phyloP scores from a whole-genome alignment of 1,140 invertebrate genomes.

The Saccostrea cuccullata region DNA sequence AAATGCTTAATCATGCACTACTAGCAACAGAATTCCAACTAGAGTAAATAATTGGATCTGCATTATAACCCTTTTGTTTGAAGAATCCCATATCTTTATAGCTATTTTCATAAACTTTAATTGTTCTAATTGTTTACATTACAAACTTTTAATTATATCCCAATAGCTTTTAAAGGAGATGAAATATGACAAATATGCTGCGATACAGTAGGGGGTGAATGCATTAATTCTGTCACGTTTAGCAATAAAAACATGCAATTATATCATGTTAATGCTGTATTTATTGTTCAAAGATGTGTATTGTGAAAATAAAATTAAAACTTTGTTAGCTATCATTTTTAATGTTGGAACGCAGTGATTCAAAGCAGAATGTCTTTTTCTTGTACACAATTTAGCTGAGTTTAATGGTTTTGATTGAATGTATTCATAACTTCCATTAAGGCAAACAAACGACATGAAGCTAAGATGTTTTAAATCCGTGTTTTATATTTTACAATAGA shows the following conservation, averaged over 20 bases:
- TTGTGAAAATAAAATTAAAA: constrained; percentile 16
- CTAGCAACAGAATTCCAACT: too few species aligned
- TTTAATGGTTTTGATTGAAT: constrained; percentile 23
- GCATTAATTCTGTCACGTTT: background rate
- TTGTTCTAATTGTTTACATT: too few species aligned
- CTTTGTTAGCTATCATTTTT: constrained; percentile 16
- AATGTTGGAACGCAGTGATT: background rate
- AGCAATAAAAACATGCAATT: constrained; percentile 30
- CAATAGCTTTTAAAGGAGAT: background rate
- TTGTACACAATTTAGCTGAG: background rate
- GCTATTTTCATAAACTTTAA: too few species aligned
- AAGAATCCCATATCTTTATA: too few species aligned
- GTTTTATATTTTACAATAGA: constrained; percentile 30
- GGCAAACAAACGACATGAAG: constrained; percentile 1
- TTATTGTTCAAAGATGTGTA: constrained; percentile 14
- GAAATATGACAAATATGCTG: background rate
- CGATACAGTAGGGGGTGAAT: constrained; percentile 8
- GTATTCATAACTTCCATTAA: constrained; percentile 32
- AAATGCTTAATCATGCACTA: too few species aligned
- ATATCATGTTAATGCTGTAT: constrained; percentile 19
- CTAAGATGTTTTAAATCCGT: constrained; percentile 17
- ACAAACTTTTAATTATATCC: too few species aligned
- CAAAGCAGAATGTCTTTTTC: constrained; percentile 2
- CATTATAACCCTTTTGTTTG: too few species aligned
- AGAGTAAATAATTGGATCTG: too few species aligned